These are phyloP conservation scores for Festucalex cinctus DNA, from an alignment of 2,113 vertebrate genomes.

Conservation along the genomic window DNA sequence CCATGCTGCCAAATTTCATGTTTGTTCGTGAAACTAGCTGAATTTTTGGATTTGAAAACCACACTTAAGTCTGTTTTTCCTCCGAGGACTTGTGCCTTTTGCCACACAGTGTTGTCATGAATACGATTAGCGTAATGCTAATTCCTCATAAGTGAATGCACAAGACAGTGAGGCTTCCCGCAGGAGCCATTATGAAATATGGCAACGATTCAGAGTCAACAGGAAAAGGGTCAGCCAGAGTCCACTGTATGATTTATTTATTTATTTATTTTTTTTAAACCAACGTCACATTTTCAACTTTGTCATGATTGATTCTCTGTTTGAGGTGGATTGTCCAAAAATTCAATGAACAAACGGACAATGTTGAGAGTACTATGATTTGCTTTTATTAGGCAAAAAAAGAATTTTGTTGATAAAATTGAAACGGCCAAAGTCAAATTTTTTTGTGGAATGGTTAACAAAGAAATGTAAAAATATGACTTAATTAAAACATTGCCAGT, in stretches of 20 bases:
- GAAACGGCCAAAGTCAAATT: no score
- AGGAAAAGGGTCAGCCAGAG: not conserved
- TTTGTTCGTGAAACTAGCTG: no score
- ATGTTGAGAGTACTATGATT: no score
- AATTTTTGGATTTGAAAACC: not conserved
- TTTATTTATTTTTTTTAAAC: not conserved
- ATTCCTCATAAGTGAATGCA: slow-evolving; percentile 31
- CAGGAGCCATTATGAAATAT: slow-evolving; percentile 16
- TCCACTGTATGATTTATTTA: not conserved
- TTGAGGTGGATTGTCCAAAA: not conserved
- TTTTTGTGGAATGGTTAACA: no score
- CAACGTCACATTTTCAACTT: not conserved
- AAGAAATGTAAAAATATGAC: no score
- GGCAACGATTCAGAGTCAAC: not conserved
- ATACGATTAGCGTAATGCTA: slow-evolving; percentile 22
- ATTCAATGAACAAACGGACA: not conserved
- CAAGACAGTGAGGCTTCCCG: slow-evolving; percentile 6
- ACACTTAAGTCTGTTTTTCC: slow-evolving; percentile 2
- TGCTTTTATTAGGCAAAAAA: no score
- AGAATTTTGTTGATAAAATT: no score
- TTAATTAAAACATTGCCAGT: no score
- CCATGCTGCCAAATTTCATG: not conserved
- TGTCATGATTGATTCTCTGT: not conserved
- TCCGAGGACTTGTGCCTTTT: slow-evolving; percentile 27
- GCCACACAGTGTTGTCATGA: slow-evolving; percentile 34